Evolutionary conservation across 2,113 vertebrate genomes (phyloP).

Genomic region (Cygnus atratus): DNA sequence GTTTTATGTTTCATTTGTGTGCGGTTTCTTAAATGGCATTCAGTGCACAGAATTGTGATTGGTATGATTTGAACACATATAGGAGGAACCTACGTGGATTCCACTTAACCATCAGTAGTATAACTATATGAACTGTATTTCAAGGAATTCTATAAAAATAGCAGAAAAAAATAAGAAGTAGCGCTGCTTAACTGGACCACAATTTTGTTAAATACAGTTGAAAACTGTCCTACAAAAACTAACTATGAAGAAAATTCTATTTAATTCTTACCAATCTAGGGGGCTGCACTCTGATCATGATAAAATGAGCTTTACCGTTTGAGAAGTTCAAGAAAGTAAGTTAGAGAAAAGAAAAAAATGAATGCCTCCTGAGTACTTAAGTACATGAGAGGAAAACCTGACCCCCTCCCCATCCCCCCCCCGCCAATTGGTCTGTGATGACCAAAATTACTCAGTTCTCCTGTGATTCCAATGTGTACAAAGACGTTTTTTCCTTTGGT

Average conservation of each 20-base stretch:
- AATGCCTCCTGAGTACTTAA: not conserved
- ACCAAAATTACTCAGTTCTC: not conserved
- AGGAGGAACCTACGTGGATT: not conserved
- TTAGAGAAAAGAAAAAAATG: not conserved
- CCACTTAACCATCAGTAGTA: not conserved
- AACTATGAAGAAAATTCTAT: not conserved
- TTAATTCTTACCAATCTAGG: not conserved
- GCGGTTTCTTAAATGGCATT: not conserved
- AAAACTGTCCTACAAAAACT: not conserved
- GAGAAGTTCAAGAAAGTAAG: too few relatives aligned
- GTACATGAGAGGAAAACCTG: not conserved
- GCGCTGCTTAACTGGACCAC: not conserved
- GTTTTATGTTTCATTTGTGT: not conserved
- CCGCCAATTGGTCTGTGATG: not conserved
- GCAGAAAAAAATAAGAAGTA: not conserved
- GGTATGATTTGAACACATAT: not conserved
- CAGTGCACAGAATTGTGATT: not conserved
- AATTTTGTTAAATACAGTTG: not conserved
- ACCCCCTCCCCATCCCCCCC: accelerated
- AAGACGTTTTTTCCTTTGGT: not conserved
- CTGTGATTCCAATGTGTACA: not conserved
- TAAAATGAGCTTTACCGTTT: not conserved
- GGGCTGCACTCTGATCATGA: accelerated
- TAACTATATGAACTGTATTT: not conserved
- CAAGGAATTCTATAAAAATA: not conserved